Conservation (phyloP, 2,797 vertebrate genomes). For the Tachyglossus aculeatus region DNA sequence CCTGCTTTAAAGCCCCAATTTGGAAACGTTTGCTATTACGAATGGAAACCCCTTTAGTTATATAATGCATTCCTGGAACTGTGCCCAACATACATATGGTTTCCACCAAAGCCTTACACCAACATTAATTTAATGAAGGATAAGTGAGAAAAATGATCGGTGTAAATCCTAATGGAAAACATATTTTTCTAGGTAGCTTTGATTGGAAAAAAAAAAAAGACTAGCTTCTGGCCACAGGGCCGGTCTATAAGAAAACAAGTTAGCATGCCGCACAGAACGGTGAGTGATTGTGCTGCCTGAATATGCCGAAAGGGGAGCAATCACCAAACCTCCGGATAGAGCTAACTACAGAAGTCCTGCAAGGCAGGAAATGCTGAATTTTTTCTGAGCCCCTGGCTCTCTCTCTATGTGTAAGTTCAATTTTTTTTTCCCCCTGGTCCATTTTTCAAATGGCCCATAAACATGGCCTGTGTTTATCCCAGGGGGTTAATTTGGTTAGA, state of each 20-base stretch:
- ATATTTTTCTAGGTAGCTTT: conserved; percentile 19
- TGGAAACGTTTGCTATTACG: conserved; percentile 33
- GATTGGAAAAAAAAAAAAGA: conserved; percentile 32
- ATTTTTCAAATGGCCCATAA: conserved; percentile 59
- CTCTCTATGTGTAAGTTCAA: not conserved
- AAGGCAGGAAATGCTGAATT: not conserved
- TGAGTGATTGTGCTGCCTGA: conserved; percentile 23
- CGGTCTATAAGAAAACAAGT: conserved; percentile 17
- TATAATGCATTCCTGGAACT: conserved; percentile 16
- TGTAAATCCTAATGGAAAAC: conserved; percentile 49
- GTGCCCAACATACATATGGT: not conserved
- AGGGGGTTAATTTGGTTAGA: conserved; percentile 59
- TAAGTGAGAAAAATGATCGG: conserved; percentile 27
- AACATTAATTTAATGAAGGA: conserved; percentile 52
- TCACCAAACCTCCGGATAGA: conserved; percentile 34
- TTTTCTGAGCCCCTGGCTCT: not conserved
- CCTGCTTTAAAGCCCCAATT: conserved; percentile 2
- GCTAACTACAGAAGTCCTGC: conserved; percentile 7
- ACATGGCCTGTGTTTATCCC: conserved; percentile 48
- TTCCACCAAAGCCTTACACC: not conserved
- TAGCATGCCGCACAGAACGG: not conserved
- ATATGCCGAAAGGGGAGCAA: conserved; percentile 5
- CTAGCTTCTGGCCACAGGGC: conserved; percentile 13
- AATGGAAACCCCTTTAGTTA: conserved; percentile 39
- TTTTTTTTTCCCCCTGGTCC: not conserved